Evolutionary conservation across 2,797 vertebrate species (phyloP), one percentile per base, ranked within the genome.

Genomic region (Tragopan temminckii): DNA sequence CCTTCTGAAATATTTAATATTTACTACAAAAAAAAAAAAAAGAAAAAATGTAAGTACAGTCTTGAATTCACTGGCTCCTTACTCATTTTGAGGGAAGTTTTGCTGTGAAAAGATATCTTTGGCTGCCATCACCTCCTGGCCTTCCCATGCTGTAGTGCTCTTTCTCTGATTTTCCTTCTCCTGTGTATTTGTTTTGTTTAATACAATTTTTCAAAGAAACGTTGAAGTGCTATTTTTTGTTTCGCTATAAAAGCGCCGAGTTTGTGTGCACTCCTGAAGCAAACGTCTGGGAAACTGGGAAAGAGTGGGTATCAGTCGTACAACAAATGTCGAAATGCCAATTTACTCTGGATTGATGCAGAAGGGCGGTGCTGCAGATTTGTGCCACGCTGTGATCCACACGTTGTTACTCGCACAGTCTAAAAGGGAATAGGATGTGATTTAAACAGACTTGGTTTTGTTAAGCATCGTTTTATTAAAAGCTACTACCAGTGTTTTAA

Each of bases 401-500:
- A 4, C 21, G 8, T 29, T 11, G 23, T 70, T 81, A 12, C 46
- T 63, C 55, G 59, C 79, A 61, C 36, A 46, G 61, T 81, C 50
- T 43, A 71, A 87, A 58, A 9, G 55, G 88, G 62, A 67, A 71
- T 68, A 71, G 12, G 1, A 31, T 77, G 58, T 89, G 59, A 81
- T 86, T 87, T 79, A 58, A 68, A 59, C 45, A 71, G 13, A 9
- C 43, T 90, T 82, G 68, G 77, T 93, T 84, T 58, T 77, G 76
- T 61, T 68, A 42, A 86, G 45, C 18, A 27, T 36, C 5, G 38
- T 67, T 94, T 86, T 90, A 95, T 89, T 96, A 90, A 84, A 94
- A 80, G 64, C 92, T 70, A 61, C 52, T 55, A 11, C 31, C 0
- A 1, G 19, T 90, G 81, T 82, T 96, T 95, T 74, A n/a, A 93